Conservation (phyloP, 2,888 invertebrate genomes). For the Cryptocephalus primarius region DNA sequence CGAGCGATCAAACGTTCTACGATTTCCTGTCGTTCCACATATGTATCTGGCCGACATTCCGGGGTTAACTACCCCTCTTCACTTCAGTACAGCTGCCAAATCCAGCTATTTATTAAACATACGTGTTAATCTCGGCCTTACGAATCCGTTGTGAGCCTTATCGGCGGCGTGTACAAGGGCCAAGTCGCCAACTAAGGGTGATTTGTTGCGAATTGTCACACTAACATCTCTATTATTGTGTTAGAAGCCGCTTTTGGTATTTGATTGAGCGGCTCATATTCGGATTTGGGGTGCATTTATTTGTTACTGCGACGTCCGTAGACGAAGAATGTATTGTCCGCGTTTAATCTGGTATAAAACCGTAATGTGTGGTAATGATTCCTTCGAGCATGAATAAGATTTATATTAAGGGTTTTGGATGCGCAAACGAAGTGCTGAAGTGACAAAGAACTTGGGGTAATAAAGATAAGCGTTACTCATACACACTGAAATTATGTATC, state of each 20-base stretch:
- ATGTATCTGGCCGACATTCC: conserved; percentile 6
- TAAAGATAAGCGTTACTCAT: too few species aligned
- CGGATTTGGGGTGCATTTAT: conserved; percentile 24
- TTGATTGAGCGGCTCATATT: conserved; percentile 34
- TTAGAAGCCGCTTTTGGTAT: conserved; percentile 30
- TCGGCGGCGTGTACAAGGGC: neutral
- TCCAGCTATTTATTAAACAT: conserved; percentile 42
- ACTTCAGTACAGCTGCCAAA: conserved; percentile 37
- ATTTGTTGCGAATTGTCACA: conserved; percentile 32
- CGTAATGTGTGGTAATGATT: neutral
- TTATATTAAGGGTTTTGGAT: too few species aligned
- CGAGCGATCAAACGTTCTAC: conserved; percentile 1
- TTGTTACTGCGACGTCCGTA: conserved; percentile 17
- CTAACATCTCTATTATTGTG: conserved; percentile 35
- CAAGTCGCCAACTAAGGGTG: conserved; percentile 14
- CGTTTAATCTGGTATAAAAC: conserved; percentile 3
- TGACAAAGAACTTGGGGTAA: too few species aligned
- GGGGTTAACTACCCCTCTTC: conserved; percentile 29
- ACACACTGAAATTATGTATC: too few species aligned
- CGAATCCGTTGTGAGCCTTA: conserved; percentile 5
- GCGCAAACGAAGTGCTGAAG: too few species aligned
- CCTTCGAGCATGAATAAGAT: too few species aligned
- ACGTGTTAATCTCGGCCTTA: conserved; percentile 37
- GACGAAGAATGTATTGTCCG: conserved; percentile 5
- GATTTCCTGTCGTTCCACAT: too few species aligned